These are phyloP conservation scores for Lichenostomus cassidix DNA, from an alignment of 2,113 vertebrate genomes.

Conservation along the genomic window DNA sequence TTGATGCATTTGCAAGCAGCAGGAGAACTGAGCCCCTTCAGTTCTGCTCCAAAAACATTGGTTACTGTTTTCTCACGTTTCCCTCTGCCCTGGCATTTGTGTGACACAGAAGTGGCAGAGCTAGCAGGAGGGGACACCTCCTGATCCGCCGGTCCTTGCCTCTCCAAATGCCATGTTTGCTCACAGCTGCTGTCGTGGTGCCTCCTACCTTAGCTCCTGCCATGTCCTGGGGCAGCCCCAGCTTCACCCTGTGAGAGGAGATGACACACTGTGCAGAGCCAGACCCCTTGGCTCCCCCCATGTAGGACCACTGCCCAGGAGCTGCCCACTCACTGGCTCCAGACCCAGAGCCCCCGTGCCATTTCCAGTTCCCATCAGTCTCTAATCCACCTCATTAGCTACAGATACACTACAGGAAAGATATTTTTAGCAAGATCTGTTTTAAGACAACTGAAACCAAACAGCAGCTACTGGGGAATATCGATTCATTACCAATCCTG, in stretches of 20 bases:
- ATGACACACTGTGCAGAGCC: background rate
- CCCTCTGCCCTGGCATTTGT: background rate
- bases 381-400: conserved; percentile 42
- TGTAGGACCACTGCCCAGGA: rapidly evolving
- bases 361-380: background rate
- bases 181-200: background rate
- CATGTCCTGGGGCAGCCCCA: rapidly evolving
- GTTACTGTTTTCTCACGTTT: background rate
- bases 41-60: background rate
- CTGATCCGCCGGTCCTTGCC: background rate
- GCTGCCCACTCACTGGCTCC: background rate
- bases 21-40: background rate
- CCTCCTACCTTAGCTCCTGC: background rate
- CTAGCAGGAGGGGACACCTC: background rate
- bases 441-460: conserved; percentile 59
- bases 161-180: background rate
- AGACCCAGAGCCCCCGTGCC: background rate
- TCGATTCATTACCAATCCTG: conserved; percentile 59
- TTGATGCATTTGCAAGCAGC: background rate
- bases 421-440: conserved; percentile 64
- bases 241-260: background rate
- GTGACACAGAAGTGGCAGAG: background rate
- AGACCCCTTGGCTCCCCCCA: background rate
- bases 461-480: conserved; percentile 41
- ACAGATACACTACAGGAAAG: conserved; percentile 47